Base-by-base conservation (phyloP, 2,113 vertebrate genomes). In the Gnathonemus longibarbis region DNA sequence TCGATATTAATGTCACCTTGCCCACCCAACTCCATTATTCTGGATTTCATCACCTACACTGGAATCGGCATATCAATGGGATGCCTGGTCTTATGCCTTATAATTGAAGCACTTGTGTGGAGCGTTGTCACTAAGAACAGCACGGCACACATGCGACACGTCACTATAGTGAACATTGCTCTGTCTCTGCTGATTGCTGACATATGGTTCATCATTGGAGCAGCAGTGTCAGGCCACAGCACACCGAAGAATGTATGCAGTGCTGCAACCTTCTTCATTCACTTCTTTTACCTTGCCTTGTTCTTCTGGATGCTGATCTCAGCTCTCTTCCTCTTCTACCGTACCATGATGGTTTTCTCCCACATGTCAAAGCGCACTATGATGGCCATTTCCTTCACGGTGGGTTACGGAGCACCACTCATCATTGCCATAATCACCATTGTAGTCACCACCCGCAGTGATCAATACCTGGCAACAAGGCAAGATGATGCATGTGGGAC, bases 251-350 rank as follows among this genome's bases (percentile, higher is more conserved):
- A 39, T 39, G 35, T 0, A 39, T 39, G 35, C 35, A 39, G 35
- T 39, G 35, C 35, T 39, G 35, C 35, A 39, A 39, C 35, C 35
- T 39, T 39, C 35, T 39, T 39, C 35, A 39, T 39, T 39, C 35
- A 39, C 35, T 39, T 39, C 35, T 39, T 97, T 93, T 99, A 98
- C 88, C 95, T 99, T 19, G 94, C 95, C 45, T 84, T 98, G 27
- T 98, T 99, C 93, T 99, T 98, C 92, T 99, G 98, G 98, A 98
- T 99, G 98, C 92, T 99, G 0, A 92, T 96, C 7, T 95, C 97
- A 39, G 97, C 96, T 0, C 95, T 98, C 35, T 94, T 98, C 53
- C 97, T 99, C 50, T 93, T 97, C 7, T 97, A 97, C 90, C 94
- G 96, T 10, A 96, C 96, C 3, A 48, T 97, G n/a, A 92, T 74